Conservation (phyloP, 2,888 invertebrate species). For the Cosmia pyralina region DNA sequence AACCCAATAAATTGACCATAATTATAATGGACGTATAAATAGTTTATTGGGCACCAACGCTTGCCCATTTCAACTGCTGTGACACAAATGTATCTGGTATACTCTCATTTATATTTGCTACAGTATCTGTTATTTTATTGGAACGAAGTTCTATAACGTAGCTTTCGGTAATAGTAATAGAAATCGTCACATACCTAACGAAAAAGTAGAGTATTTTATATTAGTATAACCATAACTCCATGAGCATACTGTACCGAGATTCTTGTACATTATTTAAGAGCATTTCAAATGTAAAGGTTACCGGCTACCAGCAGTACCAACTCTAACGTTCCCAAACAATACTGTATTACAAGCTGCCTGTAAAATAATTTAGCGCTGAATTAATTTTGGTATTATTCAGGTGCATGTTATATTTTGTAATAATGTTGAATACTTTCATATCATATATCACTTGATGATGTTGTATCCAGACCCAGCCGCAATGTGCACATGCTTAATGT, state of each 20-base stretch:
- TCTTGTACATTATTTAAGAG: constrained; percentile 46
- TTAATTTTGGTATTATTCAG: background rate
- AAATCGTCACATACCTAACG: too few relatives aligned
- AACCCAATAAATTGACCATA: constrained; percentile 49
- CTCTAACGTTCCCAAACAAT: constrained; percentile 9
- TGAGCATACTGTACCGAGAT: constrained; percentile 12
- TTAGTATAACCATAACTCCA: constrained; percentile 4
- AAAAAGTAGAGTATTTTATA: background rate
- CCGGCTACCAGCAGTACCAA: background rate
- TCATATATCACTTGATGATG: too few relatives aligned
- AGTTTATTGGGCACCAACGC: constrained; percentile 42
- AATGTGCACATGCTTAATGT: too few relatives aligned
- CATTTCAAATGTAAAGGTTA: constrained; percentile 24
- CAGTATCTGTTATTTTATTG: too few relatives aligned
- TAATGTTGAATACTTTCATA: too few relatives aligned
- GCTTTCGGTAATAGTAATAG: too few relatives aligned
- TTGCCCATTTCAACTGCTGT: constrained; percentile 31
- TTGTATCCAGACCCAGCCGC: too few relatives aligned
- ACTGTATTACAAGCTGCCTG: background rate
- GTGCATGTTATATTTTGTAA: background rate
- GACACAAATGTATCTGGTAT: background rate
- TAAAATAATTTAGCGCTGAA: background rate
- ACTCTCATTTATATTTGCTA: too few relatives aligned
- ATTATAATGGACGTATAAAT: constrained; percentile 51
- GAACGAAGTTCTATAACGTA: too few relatives aligned